phyloP scores from a whole-genome alignment of 2,797 vertebrate species.

The Sebastes nivosus region DNA sequence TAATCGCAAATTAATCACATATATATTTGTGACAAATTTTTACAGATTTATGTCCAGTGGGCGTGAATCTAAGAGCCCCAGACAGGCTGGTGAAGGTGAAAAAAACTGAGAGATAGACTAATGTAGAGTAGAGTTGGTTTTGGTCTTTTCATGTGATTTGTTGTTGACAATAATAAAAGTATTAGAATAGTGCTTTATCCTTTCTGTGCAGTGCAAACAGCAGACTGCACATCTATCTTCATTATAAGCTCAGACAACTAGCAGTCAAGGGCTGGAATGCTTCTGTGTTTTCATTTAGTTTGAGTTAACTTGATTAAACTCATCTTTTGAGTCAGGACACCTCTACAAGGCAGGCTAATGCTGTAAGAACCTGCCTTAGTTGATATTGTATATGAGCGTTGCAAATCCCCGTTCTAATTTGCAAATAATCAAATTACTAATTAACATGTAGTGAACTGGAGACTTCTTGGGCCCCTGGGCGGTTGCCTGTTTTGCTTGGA shows the following conservation, averaged over 20 bases:
- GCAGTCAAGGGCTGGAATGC: neutral
- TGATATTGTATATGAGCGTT: neutral
- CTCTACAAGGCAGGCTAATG: no score
- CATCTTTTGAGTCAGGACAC: neutral
- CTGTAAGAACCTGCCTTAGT: neutral
- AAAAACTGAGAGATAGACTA: neutral
- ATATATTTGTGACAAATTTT: neutral
- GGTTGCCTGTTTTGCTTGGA: neutral
- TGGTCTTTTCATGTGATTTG: neutral
- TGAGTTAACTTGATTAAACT: no score
- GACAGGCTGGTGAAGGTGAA: neutral
- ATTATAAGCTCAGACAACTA: neutral
- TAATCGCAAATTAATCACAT: no score
- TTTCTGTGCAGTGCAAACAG: neutral
- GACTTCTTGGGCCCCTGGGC: neutral
- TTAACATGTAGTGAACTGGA: neutral
- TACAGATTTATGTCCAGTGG: neutral
- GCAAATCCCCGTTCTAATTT: neutral
- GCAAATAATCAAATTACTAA: neutral
- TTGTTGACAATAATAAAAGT: neutral
- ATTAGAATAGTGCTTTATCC: neutral
- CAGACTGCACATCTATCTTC: neutral
- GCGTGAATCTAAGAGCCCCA: neutral
- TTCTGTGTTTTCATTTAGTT: neutral
- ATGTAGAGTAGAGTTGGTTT: neutral